A percentile compares a stretch with the other conserved stretches of the same genome.
Conservation (phyloP, 2,888 invertebrate species). For the Tinea trinotella region DNA sequence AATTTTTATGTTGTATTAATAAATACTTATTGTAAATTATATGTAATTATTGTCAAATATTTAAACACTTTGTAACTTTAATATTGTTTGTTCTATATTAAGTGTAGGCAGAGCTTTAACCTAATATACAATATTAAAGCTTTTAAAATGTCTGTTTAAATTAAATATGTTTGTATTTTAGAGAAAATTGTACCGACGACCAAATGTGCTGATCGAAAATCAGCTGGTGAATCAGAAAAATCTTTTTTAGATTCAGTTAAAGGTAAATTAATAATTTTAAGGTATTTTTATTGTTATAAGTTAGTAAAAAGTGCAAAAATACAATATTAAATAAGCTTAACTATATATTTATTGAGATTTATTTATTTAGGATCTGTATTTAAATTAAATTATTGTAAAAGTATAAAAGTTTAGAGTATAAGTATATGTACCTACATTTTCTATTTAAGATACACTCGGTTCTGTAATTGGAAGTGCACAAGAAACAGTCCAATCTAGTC, state of each 20-base stretch:
- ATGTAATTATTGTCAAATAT: not conserved
- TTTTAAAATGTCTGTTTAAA: too few relatives aligned
- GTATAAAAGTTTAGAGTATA: too few relatives aligned
- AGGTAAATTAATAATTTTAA: constrained; percentile 26
- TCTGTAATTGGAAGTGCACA: constrained; percentile 39
- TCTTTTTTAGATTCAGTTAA: constrained; percentile 44
- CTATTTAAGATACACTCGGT: constrained; percentile 28
- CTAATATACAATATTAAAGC: too few relatives aligned
- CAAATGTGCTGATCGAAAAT: constrained; percentile 29
- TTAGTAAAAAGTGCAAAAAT: constrained; percentile 8
- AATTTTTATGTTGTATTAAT: too few relatives aligned
- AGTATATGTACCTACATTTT: too few relatives aligned
- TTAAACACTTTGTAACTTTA: not conserved
- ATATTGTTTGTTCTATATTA: not conserved
- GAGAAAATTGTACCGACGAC: constrained; percentile 37
- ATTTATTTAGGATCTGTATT: too few relatives aligned
- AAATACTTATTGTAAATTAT: constrained; percentile 18
- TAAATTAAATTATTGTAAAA: too few relatives aligned
- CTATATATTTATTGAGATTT: too few relatives aligned
- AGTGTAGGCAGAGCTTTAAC: too few relatives aligned
- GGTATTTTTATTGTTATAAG: not conserved
- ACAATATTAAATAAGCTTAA: too few relatives aligned
- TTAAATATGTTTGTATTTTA: constrained; percentile 24
- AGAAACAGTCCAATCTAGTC: constrained; percentile 35
- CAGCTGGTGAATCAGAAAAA: constrained; percentile 42